phyloP scores from a whole-genome alignment of 2,888 invertebrate genomes.

The Sialis fuliginosa region DNA sequence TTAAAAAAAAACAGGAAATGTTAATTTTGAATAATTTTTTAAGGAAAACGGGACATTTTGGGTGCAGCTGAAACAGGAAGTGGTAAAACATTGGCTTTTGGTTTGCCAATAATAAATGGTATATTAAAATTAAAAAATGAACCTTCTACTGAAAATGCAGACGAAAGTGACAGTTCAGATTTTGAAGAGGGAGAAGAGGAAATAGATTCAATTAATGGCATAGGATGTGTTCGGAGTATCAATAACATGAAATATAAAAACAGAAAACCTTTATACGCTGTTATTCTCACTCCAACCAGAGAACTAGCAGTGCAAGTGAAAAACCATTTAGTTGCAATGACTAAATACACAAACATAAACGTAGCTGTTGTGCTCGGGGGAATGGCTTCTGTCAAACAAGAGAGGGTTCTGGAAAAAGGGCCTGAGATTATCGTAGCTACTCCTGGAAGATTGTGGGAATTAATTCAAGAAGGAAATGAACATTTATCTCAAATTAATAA shows the following conservation, averaged over 20 bases:
- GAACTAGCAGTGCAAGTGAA: conserved; percentile 91
- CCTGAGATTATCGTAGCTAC: conserved; percentile 96
- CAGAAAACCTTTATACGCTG: conserved; percentile 48
- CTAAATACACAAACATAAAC: conserved; percentile 60
- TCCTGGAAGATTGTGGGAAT: conserved; percentile 92
- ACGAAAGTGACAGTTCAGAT: conserved; percentile 5
- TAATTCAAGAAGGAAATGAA: conserved; percentile 59
- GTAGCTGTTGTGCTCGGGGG: conserved; percentile 85
- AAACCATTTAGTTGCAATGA: conserved; percentile 60
- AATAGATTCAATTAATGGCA: conserved; percentile 17
- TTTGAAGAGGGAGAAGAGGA: conserved; percentile 9
- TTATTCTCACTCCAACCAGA: conserved; percentile 88
- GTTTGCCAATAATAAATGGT: conserved; percentile 78
- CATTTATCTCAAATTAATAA: conserved; percentile 55
- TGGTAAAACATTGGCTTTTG: conserved; percentile 96
- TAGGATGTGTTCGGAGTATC: conserved; percentile 12
- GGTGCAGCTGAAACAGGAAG: conserved; percentile 99
- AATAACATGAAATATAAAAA: background rate
- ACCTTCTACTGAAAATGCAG: conserved; percentile 24
- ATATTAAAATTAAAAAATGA: conserved; percentile 57
- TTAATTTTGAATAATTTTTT: conserved; percentile 17
- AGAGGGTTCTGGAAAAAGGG: conserved; percentile 57
- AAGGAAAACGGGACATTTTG: conserved; percentile 55
- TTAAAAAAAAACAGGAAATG: conserved; percentile 22
- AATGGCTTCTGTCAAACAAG: conserved; percentile 85